A percentile compares a stretch with the other conserved stretches of the same genome.
Evolutionary conservation across 2,888 invertebrate genomes (phyloP).

Genomic region (Synergus umbraculus): DNA sequence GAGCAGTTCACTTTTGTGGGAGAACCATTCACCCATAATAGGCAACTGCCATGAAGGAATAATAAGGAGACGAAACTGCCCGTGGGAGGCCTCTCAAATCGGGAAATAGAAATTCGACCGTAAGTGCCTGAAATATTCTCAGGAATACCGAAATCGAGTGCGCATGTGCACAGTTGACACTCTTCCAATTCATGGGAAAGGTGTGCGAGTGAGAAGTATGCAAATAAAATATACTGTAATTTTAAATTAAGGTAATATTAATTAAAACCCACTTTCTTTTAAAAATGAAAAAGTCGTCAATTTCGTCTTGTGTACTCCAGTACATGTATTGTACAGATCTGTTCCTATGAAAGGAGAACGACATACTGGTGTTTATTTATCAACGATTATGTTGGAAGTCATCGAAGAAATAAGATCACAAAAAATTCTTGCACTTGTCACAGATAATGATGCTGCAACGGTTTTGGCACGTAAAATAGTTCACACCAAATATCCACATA

Average conservation of each 20-base stretch:
- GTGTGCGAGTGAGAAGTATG: too few species aligned
- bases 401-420: conserved; percentile 38
- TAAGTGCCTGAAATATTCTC: too few species aligned
- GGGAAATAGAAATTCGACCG: too few species aligned
- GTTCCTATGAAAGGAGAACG: not conserved
- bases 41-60: too few species aligned
- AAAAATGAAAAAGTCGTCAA: conserved; percentile 37
- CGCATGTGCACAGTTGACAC: too few species aligned
- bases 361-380: conserved; percentile 41
- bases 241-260: conserved; percentile 25
- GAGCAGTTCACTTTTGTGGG: too few species aligned
- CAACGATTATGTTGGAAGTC: conserved; percentile 13
- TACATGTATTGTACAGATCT: conserved; percentile 40
- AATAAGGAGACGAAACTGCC: too few species aligned
- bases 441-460: conserved; percentile 44
- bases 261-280: not conserved
- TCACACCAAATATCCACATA: not conserved
- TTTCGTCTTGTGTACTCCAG: conserved; percentile 38
- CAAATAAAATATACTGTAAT: not conserved
- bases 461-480: conserved; percentile 13
- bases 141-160: too few species aligned
- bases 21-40: too few species aligned
- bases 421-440: conserved; percentile 42
- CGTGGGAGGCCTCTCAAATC: too few species aligned
- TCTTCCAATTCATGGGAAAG: too few species aligned